These are phyloP conservation scores for Sakesphorus luctuosus DNA, from an alignment of 2,113 vertebrate species.

Conservation along the genomic window DNA sequence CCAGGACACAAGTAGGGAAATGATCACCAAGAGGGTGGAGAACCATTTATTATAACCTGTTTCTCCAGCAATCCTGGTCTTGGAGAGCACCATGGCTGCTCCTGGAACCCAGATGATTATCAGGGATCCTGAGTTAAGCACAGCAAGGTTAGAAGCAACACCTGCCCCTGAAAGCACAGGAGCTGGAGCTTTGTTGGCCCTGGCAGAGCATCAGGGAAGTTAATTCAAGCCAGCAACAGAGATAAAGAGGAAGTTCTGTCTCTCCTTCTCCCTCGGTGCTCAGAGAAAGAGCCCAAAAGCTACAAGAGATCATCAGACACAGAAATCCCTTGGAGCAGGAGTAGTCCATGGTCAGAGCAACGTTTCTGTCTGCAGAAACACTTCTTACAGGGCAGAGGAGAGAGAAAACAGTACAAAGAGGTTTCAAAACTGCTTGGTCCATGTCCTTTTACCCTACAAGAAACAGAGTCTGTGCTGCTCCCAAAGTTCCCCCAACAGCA, in stretches of 20 bases:
- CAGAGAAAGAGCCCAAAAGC: fast-evolving
- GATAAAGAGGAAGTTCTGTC: background rate
- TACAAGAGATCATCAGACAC: background rate
- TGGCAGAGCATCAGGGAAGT: background rate
- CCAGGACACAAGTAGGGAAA: background rate
- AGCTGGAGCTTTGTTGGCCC: background rate
- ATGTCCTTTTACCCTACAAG: background rate
- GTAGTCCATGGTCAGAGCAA: background rate
- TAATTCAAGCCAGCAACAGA: background rate
- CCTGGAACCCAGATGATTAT: background rate
- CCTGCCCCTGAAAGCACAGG: background rate
- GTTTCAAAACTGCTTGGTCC: background rate
- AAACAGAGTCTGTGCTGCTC: background rate
- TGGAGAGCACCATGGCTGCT: fast-evolving
- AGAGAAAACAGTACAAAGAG: background rate
- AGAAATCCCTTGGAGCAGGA: background rate
- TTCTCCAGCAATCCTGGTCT: background rate
- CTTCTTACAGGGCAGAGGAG: background rate
- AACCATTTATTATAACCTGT: fast-evolving
- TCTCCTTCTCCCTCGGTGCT: background rate
- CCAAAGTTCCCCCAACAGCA: background rate
- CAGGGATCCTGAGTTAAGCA: background rate
- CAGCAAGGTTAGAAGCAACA: background rate
- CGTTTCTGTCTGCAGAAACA: fast-evolving
- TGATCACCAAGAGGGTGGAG: background rate